Evolutionary conservation across 2,113 vertebrate genomes (phyloP), one percentile per base, ranked within the genome.

Genomic region (Stigmatopora argus): DNA sequence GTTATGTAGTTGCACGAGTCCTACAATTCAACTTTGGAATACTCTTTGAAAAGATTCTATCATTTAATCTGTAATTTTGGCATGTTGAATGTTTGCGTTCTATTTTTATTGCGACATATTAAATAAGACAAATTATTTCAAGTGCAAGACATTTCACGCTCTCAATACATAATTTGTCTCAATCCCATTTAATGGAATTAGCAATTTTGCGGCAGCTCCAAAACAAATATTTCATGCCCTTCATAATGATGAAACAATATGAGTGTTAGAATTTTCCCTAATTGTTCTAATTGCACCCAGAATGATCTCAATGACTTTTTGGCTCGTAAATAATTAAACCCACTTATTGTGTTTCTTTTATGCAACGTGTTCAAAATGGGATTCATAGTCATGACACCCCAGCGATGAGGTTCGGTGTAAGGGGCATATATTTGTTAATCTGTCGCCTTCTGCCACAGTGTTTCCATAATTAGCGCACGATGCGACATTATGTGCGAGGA

Each of bases 381-480:
- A 45, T 45, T 45, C 19, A 41, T n/a, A 12, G 38, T n/a, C n/a
- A 23, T 23, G 3, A 8, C 65, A 65, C 75, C 74, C 75, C 70
- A 79, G 81, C 46, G 47, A 41, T 47, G 62, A 60, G 19, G 19
- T 9, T 11, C 3, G 45, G 45, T 46, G 45, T 12, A 4, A 8
- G 45, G 45, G 45, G 45, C 73, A 78, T 77, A 72, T 74, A 77
- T 79, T 65, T 73, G 71, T 73, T 82, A 77, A 81, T 80, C 49
- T 74, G 59, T 61, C 59, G 55, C 71, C 79, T 79, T 73, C 78
- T 85, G 80, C 79, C 77, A 79, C 69, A 64, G 60, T 72, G 71
- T 78, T 75, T 75, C 48, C 75, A 71, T 83, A 82, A 78, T 81
- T 80, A 84, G 78, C 78, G 68, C 66, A 82, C 70, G 80, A 80